A percentile compares a stretch with the other conserved stretches of the same genome.
Conservation (phyloP, 2,797 vertebrate genomes). For the Melopsittacus undulatus region DNA sequence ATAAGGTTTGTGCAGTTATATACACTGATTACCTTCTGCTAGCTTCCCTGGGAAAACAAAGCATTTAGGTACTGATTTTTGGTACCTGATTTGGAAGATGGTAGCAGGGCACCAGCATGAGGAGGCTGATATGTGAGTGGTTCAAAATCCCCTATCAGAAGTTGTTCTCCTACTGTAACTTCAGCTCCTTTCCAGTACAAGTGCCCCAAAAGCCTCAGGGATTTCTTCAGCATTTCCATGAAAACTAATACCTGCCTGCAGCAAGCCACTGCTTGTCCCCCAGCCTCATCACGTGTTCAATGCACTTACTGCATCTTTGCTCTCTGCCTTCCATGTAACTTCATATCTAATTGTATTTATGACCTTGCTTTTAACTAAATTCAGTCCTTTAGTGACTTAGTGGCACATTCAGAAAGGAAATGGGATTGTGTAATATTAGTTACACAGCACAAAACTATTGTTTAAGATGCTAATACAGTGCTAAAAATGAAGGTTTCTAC, state of each 20-base stretch:
- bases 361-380: not conserved
- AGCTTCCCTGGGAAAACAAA: constrained; percentile 37
- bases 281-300: not conserved
- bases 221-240: constrained; percentile 36
- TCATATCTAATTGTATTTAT: not conserved
- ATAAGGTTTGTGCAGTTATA: constrained; percentile 8
- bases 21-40: not conserved
- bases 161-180: constrained; percentile 9
- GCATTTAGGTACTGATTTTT: not conserved
- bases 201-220: not conserved
- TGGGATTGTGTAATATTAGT: fast-evolving
- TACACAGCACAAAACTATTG: not conserved
- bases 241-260: constrained; percentile 32
- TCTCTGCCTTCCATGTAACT: not conserved
- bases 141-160: not conserved
- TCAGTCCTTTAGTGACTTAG: not conserved
- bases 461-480: not conserved
- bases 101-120: not conserved
- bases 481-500: not conserved
- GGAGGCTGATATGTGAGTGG: not conserved
- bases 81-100: not conserved
- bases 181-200: not conserved
- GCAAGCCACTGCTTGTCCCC: constrained; percentile 18
- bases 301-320: not conserved
- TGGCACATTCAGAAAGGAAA: not conserved